These are phyloP conservation scores for Malacoctenus gilli DNA, from an alignment of 2,797 vertebrate genomes.

Conservation along the genomic window DNA sequence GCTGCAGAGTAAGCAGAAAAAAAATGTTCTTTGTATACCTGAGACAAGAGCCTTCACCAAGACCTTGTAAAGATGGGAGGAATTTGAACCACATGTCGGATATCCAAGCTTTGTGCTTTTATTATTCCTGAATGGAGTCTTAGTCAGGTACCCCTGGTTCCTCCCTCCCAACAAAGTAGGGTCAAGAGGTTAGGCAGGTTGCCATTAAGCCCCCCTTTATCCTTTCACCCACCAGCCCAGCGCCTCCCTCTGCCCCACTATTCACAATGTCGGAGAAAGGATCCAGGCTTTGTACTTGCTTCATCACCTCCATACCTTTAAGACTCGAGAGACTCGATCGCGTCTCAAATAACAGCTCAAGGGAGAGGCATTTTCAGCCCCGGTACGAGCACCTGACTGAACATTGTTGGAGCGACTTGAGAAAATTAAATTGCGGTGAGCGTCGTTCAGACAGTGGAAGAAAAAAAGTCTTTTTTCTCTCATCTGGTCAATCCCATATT, in stretches of 20 bases:
- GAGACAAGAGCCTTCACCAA: slow-evolving; percentile 50
- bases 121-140: slow-evolving; percentile 72
- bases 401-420: slow-evolving; percentile 4
- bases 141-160: slow-evolving; percentile 65
- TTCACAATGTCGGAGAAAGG: slow-evolving; percentile 53
- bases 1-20: slow-evolving; percentile 26
- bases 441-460: slow-evolving; percentile 8
- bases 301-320: slow-evolving; percentile 72
- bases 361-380: slow-evolving; percentile 58
- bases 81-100: slow-evolving; percentile 78
- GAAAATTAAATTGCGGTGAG: neutral
- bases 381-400: slow-evolving; percentile 32
- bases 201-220: slow-evolving; percentile 71
- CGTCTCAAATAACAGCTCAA: slow-evolving; percentile 69
- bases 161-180: slow-evolving; percentile 68
- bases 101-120: slow-evolving; percentile 75
- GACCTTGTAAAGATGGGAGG: slow-evolving; percentile 65
- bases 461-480: slow-evolving; percentile 20
- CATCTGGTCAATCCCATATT: slow-evolving; percentile 21
- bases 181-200: slow-evolving; percentile 77
- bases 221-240: slow-evolving; percentile 45
- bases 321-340: slow-evolving; percentile 65
- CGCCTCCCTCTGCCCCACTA: slow-evolving; percentile 22
- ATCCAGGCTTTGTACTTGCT: slow-evolving; percentile 73
- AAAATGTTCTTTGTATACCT: slow-evolving; percentile 41